phyloP scores from a whole-genome alignment of 2,888 invertebrate genomes.

The Cylloceria caligata region DNA sequence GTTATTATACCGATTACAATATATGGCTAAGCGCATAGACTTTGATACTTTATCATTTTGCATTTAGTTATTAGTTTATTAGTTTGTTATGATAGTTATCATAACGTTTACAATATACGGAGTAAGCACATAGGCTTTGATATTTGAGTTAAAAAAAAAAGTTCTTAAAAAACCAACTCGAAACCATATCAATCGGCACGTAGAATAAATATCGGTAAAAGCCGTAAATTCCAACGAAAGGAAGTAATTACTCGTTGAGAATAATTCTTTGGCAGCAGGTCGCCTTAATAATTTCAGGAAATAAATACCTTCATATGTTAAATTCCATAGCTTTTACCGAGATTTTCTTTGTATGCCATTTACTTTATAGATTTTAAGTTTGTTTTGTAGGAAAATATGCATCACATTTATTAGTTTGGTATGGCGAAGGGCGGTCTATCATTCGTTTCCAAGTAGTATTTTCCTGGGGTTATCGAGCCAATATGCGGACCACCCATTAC shows the following conservation, averaged over 20 bases:
- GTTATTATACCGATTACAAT: conserved; percentile 2
- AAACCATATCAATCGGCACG: background rate
- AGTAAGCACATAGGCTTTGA: no score
- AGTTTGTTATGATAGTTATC: no score
- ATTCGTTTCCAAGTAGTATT: conserved; percentile 74
- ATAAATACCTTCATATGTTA: no score
- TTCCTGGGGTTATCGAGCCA: conserved; percentile 61
- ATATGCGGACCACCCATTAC: conserved; percentile 71
- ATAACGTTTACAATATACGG: no score
- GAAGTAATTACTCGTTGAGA: background rate
- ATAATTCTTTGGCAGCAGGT: no score
- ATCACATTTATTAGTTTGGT: no score
- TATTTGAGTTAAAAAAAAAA: conserved; percentile 1
- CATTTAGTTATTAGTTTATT: no score
- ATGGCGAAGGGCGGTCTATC: conserved; percentile 71
- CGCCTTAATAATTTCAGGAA: no score
- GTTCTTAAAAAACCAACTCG: background rate
- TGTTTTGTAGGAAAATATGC: no score
- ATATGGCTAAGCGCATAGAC: background rate
- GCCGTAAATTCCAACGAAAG: background rate
- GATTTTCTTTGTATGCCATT: no score
- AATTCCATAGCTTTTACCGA: no score
- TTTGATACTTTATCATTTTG: no score
- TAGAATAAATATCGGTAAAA: background rate
- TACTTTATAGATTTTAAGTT: background rate